Evolutionary conservation across 1,140 invertebrate genomes (phyloP).

Genomic region (Drosophila rhopaloa): DNA sequence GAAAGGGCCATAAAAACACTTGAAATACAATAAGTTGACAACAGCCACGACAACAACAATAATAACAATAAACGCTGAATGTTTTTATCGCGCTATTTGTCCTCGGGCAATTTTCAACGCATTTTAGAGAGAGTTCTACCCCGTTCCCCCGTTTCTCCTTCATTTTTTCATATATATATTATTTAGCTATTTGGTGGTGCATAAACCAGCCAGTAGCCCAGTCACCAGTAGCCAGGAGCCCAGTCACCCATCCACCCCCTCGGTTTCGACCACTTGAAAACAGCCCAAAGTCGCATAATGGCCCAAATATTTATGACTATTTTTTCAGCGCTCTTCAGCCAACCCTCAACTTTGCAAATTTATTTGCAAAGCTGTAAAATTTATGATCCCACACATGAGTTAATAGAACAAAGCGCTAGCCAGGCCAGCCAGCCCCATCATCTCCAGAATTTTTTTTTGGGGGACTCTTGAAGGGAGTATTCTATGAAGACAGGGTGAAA

Average conservation of each 20-base stretch:
- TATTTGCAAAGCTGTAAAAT: slow-evolving; percentile 76
- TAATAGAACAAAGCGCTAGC: slow-evolving; percentile 70
- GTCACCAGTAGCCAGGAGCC: no score
- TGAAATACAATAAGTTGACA: slow-evolving; percentile 73
- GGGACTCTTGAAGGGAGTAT: neutral
- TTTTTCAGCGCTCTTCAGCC: slow-evolving; percentile 25
- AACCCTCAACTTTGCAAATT: slow-evolving; percentile 35
- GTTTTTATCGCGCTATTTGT: slow-evolving; percentile 75
- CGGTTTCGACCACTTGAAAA: slow-evolving; percentile 57
- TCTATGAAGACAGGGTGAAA: slow-evolving; percentile 15
- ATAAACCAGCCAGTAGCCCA: neutral
- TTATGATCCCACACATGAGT: slow-evolving; percentile 75
- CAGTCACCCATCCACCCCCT: slow-evolving; percentile 4
- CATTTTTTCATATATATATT: slow-evolving; percentile 40
- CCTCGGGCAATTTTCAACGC: slow-evolving; percentile 66
- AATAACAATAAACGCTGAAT: slow-evolving; percentile 73
- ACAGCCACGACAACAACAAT: slow-evolving; percentile 40
- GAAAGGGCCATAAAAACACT: slow-evolving; percentile 62
- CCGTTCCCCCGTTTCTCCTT: neutral
- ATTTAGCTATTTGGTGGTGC: slow-evolving; percentile 70
- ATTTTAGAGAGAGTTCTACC: slow-evolving; percentile 46
- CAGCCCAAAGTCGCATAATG: slow-evolving; percentile 66
- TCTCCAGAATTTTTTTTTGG: slow-evolving; percentile 14
- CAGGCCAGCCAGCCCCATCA: slow-evolving; percentile 1
- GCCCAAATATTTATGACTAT: slow-evolving; percentile 77